Percentiles rank a stretch among this genome's conserved stretches.
Evolutionary conservation across 2,797 vertebrate genomes (phyloP).

Genomic region (Tangara arthus): DNA sequence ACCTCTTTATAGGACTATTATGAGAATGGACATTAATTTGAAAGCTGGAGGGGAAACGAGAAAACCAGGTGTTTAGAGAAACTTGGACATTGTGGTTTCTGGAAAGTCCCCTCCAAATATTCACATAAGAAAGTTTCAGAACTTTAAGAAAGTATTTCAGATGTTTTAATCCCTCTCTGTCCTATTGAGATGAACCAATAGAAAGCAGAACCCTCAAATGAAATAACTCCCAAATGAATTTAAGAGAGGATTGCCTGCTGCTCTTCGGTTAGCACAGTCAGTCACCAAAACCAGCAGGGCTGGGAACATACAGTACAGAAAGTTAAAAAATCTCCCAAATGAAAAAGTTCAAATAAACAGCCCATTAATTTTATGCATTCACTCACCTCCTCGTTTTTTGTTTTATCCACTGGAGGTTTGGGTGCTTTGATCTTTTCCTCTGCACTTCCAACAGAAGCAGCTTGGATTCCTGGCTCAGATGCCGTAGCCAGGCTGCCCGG

Average conservation of each 20-base stretch:
- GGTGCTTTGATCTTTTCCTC: constrained; percentile 53
- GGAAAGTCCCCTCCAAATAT: neutral
- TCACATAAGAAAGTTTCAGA: neutral
- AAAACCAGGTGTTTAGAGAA: neutral
- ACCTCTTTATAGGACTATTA: neutral
- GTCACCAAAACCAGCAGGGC: neutral
- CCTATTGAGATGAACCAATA: neutral
- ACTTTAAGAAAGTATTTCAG: neutral
- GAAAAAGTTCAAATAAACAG: neutral
- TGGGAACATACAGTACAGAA: neutral
- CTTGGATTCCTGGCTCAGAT: constrained; percentile 60
- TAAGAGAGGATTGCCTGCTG: neutral
- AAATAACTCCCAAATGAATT: neutral
- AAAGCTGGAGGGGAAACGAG: neutral
- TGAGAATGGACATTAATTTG: neutral
- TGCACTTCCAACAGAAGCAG: neutral
- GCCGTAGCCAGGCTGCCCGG: constrained; percentile 42
- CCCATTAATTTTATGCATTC: neutral
- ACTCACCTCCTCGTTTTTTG: constrained; percentile 78
- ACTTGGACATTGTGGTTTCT: neutral
- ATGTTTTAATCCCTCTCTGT: neutral
- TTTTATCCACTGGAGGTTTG: constrained; percentile 68
- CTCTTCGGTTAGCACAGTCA: neutral
- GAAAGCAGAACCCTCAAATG: neutral
- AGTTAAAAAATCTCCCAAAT: neutral